These are phyloP conservation scores for Anableps anableps DNA, from an alignment of 2,797 vertebrate genomes.

Conservation along the genomic window DNA sequence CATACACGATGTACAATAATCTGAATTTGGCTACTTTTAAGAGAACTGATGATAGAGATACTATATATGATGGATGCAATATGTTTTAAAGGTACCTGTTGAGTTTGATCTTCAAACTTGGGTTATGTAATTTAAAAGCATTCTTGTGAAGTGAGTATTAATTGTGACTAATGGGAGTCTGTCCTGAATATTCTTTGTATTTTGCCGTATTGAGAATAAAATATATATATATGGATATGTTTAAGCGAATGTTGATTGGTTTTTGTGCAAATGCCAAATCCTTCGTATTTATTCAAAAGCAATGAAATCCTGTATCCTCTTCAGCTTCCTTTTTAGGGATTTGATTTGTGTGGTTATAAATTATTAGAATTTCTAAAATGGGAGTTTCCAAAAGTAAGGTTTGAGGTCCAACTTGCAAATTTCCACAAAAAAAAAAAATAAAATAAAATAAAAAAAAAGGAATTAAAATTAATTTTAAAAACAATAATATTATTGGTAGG, in stretches of 20 bases:
- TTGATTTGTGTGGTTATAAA: background rate
- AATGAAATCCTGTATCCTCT: background rate
- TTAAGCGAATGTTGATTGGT: constrained; percentile 46
- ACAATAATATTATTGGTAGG: no score
- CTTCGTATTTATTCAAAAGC: background rate
- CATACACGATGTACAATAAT: constrained; percentile 79
- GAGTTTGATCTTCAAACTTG: constrained; percentile 83
- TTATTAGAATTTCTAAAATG: no score
- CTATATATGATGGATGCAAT: constrained; percentile 87
- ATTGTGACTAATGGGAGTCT: constrained; percentile 91
- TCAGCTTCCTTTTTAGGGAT: background rate
- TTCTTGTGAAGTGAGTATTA: constrained; percentile 89
- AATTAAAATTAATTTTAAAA: no score
- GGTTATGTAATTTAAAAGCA: constrained; percentile 87
- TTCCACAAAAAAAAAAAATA: no score
- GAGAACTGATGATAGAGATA: constrained; percentile 79
- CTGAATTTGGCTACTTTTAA: constrained; percentile 82
- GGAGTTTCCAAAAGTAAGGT: no score
- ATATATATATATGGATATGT: constrained; percentile 90
- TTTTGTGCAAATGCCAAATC: constrained; percentile 9
- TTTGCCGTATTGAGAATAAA: constrained; percentile 99
- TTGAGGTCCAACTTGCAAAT: no score
- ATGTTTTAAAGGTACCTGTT: constrained; percentile 84
- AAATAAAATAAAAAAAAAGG: no score
- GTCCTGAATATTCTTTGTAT: constrained; percentile 99